Conservation (phyloP, 2,888 invertebrate species). For the Gandaritis pyraliata region DNA sequence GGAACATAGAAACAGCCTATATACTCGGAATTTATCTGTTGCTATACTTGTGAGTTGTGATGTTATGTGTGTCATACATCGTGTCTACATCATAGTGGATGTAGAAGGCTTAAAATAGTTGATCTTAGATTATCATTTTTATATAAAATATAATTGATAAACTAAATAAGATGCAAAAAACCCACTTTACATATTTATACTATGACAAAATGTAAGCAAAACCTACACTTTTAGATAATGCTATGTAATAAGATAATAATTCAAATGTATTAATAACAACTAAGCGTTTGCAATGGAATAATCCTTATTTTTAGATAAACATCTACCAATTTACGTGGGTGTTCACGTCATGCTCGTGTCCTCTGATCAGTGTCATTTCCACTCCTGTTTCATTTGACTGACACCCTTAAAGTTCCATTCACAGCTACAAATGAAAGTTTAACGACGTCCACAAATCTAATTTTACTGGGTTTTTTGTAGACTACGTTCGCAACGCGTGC, state of each 20-base stretch:
- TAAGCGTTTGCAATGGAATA: slow-evolving; percentile 22
- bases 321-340: neutral
- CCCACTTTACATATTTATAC: neutral
- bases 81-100: too few relatives aligned
- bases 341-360: slow-evolving; percentile 12
- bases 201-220: neutral
- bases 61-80: too few relatives aligned
- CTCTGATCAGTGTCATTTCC: slow-evolving; percentile 3
- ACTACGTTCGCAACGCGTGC: slow-evolving; percentile 36
- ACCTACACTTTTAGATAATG: too few relatives aligned
- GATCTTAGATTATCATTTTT: too few relatives aligned
- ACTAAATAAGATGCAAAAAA: too few relatives aligned
- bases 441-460: slow-evolving; percentile 42
- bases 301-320: slow-evolving; percentile 12
- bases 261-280: slow-evolving; percentile 1
- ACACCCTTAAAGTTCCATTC: slow-evolving; percentile 30
- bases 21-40: too few relatives aligned
- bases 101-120: too few relatives aligned
- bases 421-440: slow-evolving; percentile 35
- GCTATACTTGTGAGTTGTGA: too few relatives aligned
- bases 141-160: too few relatives aligned
- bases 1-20: too few relatives aligned
- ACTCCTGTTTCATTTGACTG: slow-evolving; percentile 14
- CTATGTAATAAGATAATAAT: too few relatives aligned
- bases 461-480: slow-evolving; percentile 33